phyloP scores from a whole-genome alignment of 2,113 vertebrate genomes.

The Aspidoscelis tigris region DNA sequence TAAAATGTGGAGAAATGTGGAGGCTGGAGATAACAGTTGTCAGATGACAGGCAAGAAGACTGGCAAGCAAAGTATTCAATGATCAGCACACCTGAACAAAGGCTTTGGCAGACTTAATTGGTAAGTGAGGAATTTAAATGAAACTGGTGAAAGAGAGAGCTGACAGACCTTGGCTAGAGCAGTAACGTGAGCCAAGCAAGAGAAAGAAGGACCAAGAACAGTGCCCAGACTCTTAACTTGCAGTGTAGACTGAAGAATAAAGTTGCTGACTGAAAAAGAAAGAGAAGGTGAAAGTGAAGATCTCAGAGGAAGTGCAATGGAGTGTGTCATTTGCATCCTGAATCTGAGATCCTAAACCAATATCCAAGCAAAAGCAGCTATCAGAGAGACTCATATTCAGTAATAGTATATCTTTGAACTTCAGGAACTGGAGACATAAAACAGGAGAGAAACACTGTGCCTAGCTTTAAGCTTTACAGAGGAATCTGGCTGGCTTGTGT shows the following conservation, averaged over 20 bases:
- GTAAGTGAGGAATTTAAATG: background rate
- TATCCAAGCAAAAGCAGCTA: background rate
- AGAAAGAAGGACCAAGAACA: constrained; percentile 18
- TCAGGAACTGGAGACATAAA: too few relatives aligned
- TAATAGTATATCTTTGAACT: background rate
- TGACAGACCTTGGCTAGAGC: constrained; percentile 15
- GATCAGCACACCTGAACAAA: background rate
- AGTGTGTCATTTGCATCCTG: background rate
- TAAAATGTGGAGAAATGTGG: background rate
- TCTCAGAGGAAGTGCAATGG: background rate
- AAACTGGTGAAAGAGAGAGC: constrained; percentile 10
- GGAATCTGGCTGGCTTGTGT: background rate
- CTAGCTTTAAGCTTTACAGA: background rate
- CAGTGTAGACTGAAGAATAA: constrained; percentile 22
- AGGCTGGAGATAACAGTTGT: background rate
- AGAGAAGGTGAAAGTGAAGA: constrained; percentile 10
- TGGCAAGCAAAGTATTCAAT: background rate
- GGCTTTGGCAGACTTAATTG: background rate
- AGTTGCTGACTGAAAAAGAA: constrained; percentile 33
- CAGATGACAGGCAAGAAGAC: background rate
- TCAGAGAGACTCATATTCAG: background rate
- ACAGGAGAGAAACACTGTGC: background rate
- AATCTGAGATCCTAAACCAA: background rate
- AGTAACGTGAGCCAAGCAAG: constrained; percentile 15
- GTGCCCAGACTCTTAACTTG: constrained; percentile 17